These are phyloP conservation scores for zebrafish (Danio rerio) DNA, from an alignment of 2,113 vertebrate genomes.

Conservation along the genomic window DNA sequence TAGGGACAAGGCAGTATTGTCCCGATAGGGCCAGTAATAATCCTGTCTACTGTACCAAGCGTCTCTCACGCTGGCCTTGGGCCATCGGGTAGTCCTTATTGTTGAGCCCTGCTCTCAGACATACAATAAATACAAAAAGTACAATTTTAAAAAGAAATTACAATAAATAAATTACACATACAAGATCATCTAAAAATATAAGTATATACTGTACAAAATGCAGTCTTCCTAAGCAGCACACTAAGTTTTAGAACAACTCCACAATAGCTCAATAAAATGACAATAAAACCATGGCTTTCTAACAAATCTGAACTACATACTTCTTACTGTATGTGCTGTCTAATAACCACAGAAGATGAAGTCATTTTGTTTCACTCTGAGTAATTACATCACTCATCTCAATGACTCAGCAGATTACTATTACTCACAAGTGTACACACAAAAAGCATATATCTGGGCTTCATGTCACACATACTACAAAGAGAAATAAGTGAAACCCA, in stretches of 20 bases:
- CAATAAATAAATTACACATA: no score
- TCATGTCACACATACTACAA: background rate
- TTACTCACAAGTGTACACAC: background rate
- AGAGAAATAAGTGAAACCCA: background rate
- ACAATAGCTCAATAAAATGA: conserved; percentile 8
- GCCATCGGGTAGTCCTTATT: no score
- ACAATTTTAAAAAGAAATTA: no score
- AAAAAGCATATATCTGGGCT: background rate
- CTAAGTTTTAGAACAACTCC: background rate
- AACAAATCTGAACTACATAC: background rate
- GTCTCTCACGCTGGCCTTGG: no score
- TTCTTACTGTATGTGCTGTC: background rate
- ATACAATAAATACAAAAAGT: no score
- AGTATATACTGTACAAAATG: background rate
- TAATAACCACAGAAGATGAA: background rate
- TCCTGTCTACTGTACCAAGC: no score
- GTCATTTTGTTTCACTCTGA: background rate
- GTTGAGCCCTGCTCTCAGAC: no score
- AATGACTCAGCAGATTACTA: background rate
- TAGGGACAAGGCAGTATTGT: no score
- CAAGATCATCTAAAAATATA: no score
- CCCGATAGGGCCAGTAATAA: no score
- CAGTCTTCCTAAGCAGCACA: background rate
- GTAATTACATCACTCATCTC: background rate
- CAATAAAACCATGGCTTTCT: background rate